Conservation (phyloP, 2,888 invertebrate genomes). For the Gibbula magus region DNA sequence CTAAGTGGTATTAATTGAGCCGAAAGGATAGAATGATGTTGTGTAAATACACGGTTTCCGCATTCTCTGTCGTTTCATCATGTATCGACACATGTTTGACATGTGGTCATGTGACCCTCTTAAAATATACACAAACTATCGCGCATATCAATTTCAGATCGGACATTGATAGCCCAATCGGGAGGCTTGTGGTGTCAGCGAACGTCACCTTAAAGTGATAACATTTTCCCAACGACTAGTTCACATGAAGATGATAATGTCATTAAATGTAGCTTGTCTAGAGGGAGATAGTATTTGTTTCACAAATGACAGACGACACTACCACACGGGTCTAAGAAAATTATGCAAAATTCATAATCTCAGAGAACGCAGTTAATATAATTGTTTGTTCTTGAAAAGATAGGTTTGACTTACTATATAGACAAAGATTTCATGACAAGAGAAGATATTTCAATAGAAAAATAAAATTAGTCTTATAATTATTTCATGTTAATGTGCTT, state of each 20-base stretch:
- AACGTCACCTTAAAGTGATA: not conserved
- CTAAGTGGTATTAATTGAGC: slow-evolving; percentile 10
- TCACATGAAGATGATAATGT: not conserved
- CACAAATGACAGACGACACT: too few species aligned
- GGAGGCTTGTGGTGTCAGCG: not conserved
- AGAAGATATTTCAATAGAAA: too few species aligned
- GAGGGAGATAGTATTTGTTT: too few species aligned
- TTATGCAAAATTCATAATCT: too few species aligned
- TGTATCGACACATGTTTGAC: not conserved
- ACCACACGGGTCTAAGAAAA: too few species aligned
- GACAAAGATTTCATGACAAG: too few species aligned
- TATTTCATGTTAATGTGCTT: too few species aligned
- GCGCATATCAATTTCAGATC: not conserved
- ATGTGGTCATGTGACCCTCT: not conserved
- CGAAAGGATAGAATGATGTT: not conserved
- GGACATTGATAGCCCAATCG: not conserved
- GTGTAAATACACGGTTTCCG: not conserved
- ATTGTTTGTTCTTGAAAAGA: too few species aligned
- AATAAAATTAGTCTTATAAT: too few species aligned
- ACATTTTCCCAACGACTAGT: not conserved
- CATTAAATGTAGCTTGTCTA: too few species aligned
- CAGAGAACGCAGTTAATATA: too few species aligned
- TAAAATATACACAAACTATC: not conserved
- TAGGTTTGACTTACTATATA: too few species aligned
- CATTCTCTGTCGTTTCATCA: not conserved